Conservation (phyloP, 2,888 invertebrate species). For the Eupithecia inturbata region DNA sequence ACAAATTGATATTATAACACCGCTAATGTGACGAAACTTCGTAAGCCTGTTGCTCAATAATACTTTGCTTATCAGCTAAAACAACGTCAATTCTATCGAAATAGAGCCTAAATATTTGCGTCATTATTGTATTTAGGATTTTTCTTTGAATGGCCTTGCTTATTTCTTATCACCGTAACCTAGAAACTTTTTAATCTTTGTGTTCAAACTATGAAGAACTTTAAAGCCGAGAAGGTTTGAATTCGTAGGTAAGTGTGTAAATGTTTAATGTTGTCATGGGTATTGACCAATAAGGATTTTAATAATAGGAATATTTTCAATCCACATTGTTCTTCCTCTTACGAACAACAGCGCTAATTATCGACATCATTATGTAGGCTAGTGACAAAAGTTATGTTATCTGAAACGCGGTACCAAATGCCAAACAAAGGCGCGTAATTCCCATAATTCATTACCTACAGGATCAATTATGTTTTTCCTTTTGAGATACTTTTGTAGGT, state of each 20-base stretch:
- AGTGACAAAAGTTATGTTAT: constrained; percentile 31
- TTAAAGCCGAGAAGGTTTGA: neutral
- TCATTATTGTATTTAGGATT: constrained; percentile 15
- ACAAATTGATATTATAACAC: constrained; percentile 80
- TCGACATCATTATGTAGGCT: constrained; percentile 29
- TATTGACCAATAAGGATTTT: neutral
- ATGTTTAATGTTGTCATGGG: neutral
- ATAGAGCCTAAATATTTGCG: constrained; percentile 45
- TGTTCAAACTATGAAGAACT: neutral
- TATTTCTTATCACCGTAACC: neutral
- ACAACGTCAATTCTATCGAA: constrained; percentile 66
- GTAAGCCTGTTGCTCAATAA: constrained; percentile 66
- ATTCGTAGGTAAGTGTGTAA: neutral
- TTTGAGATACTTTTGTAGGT: constrained; percentile 17
- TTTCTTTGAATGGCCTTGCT: neutral
- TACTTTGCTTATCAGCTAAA: constrained; percentile 63
- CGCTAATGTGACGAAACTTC: constrained; percentile 68
- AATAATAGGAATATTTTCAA: constrained; percentile 12
- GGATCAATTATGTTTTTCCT: constrained; percentile 41
- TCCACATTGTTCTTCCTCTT: constrained; percentile 32
- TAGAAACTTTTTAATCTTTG: neutral
- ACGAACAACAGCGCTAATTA: constrained; percentile 26
- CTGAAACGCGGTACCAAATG: constrained; percentile 29
- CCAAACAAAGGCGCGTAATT: constrained; percentile 34
- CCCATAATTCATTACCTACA: constrained; percentile 34